phyloP scores from a whole-genome alignment of 2,113 vertebrate genomes.

The Halcyon senegalensis region DNA sequence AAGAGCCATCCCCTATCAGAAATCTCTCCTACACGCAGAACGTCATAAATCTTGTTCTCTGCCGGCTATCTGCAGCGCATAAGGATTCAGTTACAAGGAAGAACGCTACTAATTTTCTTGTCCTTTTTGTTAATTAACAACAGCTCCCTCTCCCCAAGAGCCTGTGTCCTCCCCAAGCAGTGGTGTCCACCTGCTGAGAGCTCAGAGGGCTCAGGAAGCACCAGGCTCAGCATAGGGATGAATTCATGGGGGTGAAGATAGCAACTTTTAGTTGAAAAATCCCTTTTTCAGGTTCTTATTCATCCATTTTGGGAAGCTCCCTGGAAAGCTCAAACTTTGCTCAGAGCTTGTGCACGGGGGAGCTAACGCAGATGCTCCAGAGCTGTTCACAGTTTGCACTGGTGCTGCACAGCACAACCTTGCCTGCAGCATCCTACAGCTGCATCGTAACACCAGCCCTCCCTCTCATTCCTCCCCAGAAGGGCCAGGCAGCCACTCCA shows the following conservation, averaged over 20 bases:
- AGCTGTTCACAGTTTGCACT: neutral
- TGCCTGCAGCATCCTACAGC: neutral
- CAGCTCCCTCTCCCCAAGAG: neutral
- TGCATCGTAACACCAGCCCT: accelerated
- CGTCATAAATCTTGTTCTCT: constrained; percentile 41
- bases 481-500: neutral
- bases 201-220: neutral
- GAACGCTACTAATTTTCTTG: neutral
- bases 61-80: neutral
- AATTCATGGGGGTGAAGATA: neutral
- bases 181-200: neutral
- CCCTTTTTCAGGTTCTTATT: neutral
- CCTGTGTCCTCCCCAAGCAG: accelerated
- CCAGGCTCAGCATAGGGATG: neutral
- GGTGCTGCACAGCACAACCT: neutral
- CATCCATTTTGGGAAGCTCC: neutral
- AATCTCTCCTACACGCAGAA: constrained; percentile 35
- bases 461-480: neutral
- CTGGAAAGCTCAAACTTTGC: neutral
- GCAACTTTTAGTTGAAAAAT: neutral
- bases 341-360: neutral
- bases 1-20: constrained; percentile 49
- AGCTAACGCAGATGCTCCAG: neutral
- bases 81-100: neutral
- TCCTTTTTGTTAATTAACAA: constrained; percentile 46